Percentiles rank a stretch among this genome's conserved stretches.
phyloP scores from a whole-genome alignment of 2,113 vertebrate species.

The Thermophis baileyi region DNA sequence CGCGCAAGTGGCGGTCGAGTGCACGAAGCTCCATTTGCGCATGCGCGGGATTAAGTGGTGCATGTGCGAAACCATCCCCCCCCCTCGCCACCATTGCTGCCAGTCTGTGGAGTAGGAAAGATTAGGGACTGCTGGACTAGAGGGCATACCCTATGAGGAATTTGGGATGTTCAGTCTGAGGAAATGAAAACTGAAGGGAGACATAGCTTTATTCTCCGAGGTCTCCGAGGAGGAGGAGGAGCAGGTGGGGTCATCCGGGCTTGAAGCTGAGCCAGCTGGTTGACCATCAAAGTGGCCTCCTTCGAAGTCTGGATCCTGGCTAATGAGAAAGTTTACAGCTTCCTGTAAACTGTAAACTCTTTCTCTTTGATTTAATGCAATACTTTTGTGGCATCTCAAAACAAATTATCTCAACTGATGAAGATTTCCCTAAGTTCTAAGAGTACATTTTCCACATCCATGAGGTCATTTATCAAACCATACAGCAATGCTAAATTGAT shows the following conservation, averaged over 20 bases:
- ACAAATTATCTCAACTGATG: slow-evolving; percentile 16
- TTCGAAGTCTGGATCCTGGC: too few species aligned
- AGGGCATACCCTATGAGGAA: background rate
- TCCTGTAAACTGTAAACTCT: too few species aligned
- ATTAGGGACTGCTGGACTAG: background rate
- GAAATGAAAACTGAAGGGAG: background rate
- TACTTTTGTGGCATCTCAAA: slow-evolving; percentile 32
- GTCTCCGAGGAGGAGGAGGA: too few species aligned
- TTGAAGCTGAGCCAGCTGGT: too few species aligned
- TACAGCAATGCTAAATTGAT: background rate
- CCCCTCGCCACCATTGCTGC: background rate
- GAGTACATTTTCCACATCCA: background rate
- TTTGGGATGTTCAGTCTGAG: background rate
- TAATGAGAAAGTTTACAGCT: too few species aligned
- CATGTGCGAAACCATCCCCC: background rate
- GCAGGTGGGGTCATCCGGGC: too few species aligned
- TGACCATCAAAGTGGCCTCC: too few species aligned
- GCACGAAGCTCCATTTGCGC: background rate
- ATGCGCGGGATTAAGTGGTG: background rate
- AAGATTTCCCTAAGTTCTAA: background rate
- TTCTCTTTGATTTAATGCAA: slow-evolving; percentile 9
- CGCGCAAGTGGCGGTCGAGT: background rate
- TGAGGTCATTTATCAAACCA: slow-evolving; percentile 4
- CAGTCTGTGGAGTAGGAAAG: background rate
- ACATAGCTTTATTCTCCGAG: background rate